Conservation (phyloP, 2,113 vertebrate genomes). For the Oostethus manadensis region DNA sequence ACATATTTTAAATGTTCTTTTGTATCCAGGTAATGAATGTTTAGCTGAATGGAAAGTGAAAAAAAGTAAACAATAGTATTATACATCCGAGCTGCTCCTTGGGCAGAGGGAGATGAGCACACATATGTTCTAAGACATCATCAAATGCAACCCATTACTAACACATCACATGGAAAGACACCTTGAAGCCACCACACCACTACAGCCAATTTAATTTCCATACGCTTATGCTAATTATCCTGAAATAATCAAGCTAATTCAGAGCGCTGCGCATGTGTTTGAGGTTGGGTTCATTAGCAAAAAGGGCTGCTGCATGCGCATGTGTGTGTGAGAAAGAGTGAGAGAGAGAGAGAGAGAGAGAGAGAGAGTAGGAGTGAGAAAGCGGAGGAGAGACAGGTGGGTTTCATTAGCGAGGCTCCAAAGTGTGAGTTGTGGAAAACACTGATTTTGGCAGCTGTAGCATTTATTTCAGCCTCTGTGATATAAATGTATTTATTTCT, state of each 20-base stretch:
- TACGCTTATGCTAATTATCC: constrained; percentile 68
- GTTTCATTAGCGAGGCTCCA: constrained; percentile 46
- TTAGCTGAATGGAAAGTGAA: constrained; percentile 2
- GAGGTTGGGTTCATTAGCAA: constrained; percentile 65
- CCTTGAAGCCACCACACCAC: constrained; percentile 59
- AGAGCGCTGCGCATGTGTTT: constrained; percentile 67
- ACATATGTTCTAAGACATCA: constrained; percentile 39
- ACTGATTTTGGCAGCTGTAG: constrained; percentile 3
- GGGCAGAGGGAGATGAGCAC: constrained; percentile 6
- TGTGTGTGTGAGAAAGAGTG: constrained; percentile 57
- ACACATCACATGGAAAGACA: constrained; percentile 57
- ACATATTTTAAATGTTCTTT: too few relatives aligned
- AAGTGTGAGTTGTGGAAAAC: constrained; percentile 40
- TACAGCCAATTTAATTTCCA: constrained; percentile 71
- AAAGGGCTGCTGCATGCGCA: constrained; percentile 21
- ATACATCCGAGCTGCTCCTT: constrained; percentile 23
- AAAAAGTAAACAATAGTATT: not conserved
- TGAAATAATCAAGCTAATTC: constrained; percentile 74
- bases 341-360: constrained; percentile 14
- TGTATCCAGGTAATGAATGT: constrained; percentile 16
- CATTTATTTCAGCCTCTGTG: not conserved
- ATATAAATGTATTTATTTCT: constrained; percentile 3
- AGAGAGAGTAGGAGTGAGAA: not conserved
- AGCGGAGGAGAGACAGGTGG: constrained; percentile 4
- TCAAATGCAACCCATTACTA: constrained; percentile 52